A percentile compares a stretch with the other conserved stretches of the same genome.
phyloP scores from a whole-genome alignment of 2,113 vertebrate species.

The Heloderma charlesbogerti region DNA sequence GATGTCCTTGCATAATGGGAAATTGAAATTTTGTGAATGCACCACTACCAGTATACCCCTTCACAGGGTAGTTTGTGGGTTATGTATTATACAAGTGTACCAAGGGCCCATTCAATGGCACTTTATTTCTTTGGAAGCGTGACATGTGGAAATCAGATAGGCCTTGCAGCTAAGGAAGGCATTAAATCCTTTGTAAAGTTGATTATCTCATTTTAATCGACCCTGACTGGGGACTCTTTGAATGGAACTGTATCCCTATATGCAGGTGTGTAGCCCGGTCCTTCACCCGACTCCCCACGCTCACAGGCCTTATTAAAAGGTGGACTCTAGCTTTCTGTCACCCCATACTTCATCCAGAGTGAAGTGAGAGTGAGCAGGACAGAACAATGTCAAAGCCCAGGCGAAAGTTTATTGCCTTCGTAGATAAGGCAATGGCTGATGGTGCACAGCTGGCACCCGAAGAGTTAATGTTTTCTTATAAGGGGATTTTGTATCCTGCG shows the following conservation, averaged over 20 bases:
- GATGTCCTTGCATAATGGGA: neutral
- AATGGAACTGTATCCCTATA: neutral
- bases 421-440: conserved; percentile 16
- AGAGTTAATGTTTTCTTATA: conserved; percentile 72
- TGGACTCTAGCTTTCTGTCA: too few relatives aligned
- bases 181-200: neutral
- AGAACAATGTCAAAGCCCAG: conserved; percentile 8
- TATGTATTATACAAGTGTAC: neutral
- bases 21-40: neutral
- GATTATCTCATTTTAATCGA: neutral
- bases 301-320: neutral
- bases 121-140: neutral
- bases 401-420: conserved; percentile 18
- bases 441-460: conserved; percentile 35
- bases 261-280: neutral
- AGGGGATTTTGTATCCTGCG: conserved; percentile 70
- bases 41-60: neutral
- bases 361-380: neutral
- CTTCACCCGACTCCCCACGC: neutral
- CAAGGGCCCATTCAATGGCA: neutral
- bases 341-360: neutral
- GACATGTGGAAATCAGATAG: conserved; percentile 8
- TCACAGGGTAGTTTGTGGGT: neutral
- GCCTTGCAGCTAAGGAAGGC: neutral
- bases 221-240: neutral